Base-by-base conservation (phyloP, 2,797 vertebrate species). In the Acanthornis magna region DNA sequence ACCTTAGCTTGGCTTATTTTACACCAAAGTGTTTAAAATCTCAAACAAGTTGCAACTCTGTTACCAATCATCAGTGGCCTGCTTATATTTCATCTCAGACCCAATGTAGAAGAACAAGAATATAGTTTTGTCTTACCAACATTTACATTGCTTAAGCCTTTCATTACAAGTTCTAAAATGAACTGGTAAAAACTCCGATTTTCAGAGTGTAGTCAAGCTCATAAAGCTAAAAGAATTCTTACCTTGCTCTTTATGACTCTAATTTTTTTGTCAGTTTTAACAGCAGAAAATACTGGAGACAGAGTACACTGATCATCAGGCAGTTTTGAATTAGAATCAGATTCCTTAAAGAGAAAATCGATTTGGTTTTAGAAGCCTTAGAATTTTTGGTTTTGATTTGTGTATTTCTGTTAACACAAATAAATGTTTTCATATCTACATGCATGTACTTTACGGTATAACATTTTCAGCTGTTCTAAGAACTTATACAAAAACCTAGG, bases 181-280 rank as follows among this genome's bases (percentile, higher is more conserved):
- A 84, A 50, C 22, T 43, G 85, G 16, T 3, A 76, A n/a, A 71
- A 82, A 25, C 1, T 51, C 5, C n/a, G 3, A 30, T 62, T 89
- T 80, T 76, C 34, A 65, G 12, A 36, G 23, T 50, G 87, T 55
- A 89, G 7, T 43, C 67, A n/a, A 85, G 27, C 11, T 55, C 21
- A 21, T 29, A 51, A 65, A 72, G 23, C 84, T 75, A 51, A 71
- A 90, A 86, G 14, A 93, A 82, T 55, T 86, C 91, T 95, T 97
- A 98, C 98, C 97, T 97, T 97, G 34, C 94, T 95, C 63, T 80
- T 97, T 29, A 85, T 29, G 57, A 27, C 21, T 4, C 3, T 55
- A 45, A 53, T 84, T 76, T 96, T 96, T 73, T 66, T 89, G 54
- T 89, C 93, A 9, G 65, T 91, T 73, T 73, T 93, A 51, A 30